phyloP scores from a whole-genome alignment of 2,113 vertebrate species.

The Columbina picui region DNA sequence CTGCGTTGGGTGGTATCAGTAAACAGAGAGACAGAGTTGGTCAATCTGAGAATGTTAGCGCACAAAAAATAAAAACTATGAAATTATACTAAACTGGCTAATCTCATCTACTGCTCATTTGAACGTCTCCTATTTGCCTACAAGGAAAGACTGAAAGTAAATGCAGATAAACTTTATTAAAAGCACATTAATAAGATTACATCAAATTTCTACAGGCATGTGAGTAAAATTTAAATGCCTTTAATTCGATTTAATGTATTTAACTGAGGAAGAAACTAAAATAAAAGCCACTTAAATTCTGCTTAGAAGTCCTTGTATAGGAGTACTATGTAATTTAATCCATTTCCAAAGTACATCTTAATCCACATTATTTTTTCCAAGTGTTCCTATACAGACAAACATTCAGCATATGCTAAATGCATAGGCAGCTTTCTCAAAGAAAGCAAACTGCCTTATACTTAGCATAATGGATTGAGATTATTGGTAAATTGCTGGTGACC shows the following conservation, averaged over 20 bases:
- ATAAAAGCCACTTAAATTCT: slow-evolving; percentile 36
- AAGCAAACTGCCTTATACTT: not conserved
- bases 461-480: not conserved
- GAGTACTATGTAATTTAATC: not conserved
- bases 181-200: not conserved
- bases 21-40: not conserved
- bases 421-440: not conserved
- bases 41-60: not conserved
- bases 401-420: not conserved
- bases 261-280: slow-evolving; percentile 8
- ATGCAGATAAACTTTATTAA: not conserved
- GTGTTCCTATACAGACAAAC: not conserved
- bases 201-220: not conserved
- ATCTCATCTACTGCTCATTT: not conserved
- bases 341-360: slow-evolving; percentile 11
- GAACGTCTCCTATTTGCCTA: not conserved
- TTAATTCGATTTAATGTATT: slow-evolving; percentile 22
- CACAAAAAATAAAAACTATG: not conserved
- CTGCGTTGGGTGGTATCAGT: not conserved
- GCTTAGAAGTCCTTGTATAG: not conserved
- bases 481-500: not conserved
- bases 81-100: not conserved
- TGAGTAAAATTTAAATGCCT: not conserved
- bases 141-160: not conserved
- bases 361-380: slow-evolving; percentile 11